Evolutionary conservation across 2,888 invertebrate species (phyloP).

Genomic region (Hyposoter didymator): DNA sequence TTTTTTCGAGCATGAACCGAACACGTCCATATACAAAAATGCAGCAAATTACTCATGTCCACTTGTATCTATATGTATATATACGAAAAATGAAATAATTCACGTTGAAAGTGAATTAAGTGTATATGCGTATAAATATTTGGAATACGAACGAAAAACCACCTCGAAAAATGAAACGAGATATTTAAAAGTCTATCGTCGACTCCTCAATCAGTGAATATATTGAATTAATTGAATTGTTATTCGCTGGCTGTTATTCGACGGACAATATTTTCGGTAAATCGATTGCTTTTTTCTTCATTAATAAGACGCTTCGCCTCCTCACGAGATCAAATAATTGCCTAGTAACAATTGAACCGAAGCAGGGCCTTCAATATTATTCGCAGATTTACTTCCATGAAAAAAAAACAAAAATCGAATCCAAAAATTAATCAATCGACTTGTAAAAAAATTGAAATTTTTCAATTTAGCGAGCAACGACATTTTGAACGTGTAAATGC

Average conservation of each 20-base stretch:
- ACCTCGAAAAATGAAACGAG: slow-evolving; percentile 69
- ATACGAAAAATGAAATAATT: background rate
- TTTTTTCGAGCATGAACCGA: slow-evolving; percentile 71
- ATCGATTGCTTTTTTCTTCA: slow-evolving; percentile 42
- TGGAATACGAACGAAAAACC: slow-evolving; percentile 62
- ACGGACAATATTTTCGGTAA: slow-evolving; percentile 76
- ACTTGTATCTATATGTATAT: slow-evolving; percentile 44
- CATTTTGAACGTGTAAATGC: background rate
- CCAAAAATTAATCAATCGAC: background rate
- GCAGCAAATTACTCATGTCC: slow-evolving; percentile 67
- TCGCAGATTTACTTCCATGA: background rate
- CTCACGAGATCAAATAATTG: slow-evolving; percentile 22
- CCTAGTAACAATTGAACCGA: slow-evolving; percentile 42
- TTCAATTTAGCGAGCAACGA: background rate
- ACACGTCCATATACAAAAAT: slow-evolving; percentile 73
- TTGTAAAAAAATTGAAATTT: too few relatives aligned
- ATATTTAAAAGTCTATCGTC: slow-evolving; percentile 82
- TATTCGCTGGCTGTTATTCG: slow-evolving; percentile 74
- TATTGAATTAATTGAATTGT: slow-evolving; percentile 70
- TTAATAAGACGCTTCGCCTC: slow-evolving; percentile 13
- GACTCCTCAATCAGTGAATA: slow-evolving; percentile 82
- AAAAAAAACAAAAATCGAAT: background rate
- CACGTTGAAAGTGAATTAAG: background rate
- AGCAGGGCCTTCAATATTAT: slow-evolving; percentile 38
- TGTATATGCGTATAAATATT: slow-evolving; percentile 40